phyloP scores from a whole-genome alignment of 2,113 vertebrate genomes.

The Vireo altiloquus region DNA sequence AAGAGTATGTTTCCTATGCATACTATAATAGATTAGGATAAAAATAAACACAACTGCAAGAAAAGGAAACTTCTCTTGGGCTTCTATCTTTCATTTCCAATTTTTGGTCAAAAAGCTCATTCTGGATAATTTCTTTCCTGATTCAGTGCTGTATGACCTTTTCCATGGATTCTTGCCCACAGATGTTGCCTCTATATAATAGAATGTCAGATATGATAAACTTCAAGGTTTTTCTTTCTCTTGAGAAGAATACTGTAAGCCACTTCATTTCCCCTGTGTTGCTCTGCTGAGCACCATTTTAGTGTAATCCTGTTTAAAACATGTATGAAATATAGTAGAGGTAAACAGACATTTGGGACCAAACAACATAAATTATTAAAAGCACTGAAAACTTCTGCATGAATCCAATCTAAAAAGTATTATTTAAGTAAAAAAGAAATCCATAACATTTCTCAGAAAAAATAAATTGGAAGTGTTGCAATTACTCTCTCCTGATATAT shows the following conservation, averaged over 20 bases:
- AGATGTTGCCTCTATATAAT: not conserved
- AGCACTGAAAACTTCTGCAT: not conserved
- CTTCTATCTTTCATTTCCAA: not conserved
- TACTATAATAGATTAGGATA: not conserved
- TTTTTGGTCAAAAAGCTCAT: not conserved
- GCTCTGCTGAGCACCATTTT: not conserved
- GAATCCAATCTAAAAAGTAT: not conserved
- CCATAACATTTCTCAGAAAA: not conserved
- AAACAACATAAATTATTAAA: not conserved
- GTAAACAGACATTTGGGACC: not conserved
- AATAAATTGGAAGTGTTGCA: not conserved
- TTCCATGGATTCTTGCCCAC: not conserved
- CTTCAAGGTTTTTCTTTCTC: not conserved
- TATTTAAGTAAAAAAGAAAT: not conserved
- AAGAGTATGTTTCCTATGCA: not conserved
- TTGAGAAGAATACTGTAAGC: not conserved
- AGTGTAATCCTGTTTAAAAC: not conserved
- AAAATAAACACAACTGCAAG: not conserved
- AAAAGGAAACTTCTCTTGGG: not conserved
- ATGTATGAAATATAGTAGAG: not conserved
- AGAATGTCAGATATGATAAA: not conserved
- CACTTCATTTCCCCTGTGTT: not conserved
- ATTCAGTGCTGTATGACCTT: not conserved
- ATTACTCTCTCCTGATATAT: not conserved
- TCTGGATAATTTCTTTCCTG: not conserved